Evolutionary conservation across 2,888 invertebrate genomes (phyloP).

Genomic region (Microchrysa polita): DNA sequence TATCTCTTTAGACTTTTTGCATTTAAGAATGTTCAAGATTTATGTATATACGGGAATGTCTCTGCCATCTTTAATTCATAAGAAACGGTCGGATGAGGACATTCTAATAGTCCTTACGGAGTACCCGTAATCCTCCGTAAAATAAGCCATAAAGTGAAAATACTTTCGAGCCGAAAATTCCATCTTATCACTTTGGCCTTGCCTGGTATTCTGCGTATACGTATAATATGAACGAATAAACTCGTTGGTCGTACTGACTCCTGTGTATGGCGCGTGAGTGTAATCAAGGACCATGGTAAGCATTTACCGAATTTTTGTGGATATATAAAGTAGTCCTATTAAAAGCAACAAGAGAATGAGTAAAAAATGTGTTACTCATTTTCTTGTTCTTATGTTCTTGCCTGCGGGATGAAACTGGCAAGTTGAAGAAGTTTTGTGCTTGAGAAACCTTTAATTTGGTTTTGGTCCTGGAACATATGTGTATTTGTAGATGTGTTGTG

Average conservation of each 20-base stretch:
- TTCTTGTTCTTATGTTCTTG: neutral
- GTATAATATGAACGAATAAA: too few relatives aligned
- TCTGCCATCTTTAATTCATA: constrained; percentile 22
- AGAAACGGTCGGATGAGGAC: neutral
- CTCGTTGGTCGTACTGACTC: too few relatives aligned
- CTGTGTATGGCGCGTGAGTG: too few relatives aligned
- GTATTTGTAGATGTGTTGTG: neutral
- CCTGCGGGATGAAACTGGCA: too few relatives aligned
- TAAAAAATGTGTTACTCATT: too few relatives aligned
- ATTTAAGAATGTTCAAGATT: neutral
- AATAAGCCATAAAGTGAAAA: constrained; percentile 11
- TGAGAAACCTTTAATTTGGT: neutral
- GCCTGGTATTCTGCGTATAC: neutral
- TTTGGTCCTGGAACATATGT: neutral
- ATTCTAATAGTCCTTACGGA: too few relatives aligned
- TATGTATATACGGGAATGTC: constrained; percentile 6
- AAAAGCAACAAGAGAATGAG: constrained; percentile 2
- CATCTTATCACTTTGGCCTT: constrained; percentile 10
- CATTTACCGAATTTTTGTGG: constrained; percentile 4
- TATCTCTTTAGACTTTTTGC: too few relatives aligned
- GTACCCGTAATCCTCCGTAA: neutral
- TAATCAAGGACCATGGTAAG: constrained; percentile 19
- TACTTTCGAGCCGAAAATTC: constrained; percentile 9
- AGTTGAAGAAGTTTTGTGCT: neutral
- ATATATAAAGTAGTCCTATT: neutral